Evolutionary conservation across 2,888 invertebrate genomes (phyloP).

Genomic region (Tyria jacobaeae): DNA sequence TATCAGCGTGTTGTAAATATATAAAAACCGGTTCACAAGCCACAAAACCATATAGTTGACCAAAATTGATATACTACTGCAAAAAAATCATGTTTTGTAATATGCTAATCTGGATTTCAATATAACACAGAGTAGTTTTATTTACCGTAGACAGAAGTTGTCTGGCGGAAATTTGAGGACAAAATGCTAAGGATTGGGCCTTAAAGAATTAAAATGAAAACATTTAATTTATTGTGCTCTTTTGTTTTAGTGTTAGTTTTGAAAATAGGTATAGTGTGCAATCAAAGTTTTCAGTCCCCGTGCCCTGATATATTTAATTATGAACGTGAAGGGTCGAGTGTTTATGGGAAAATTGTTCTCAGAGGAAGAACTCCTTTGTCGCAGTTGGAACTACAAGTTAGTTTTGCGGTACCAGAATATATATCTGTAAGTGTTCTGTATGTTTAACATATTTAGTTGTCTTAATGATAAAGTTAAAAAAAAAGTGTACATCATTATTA

Average conservation of each 20-base stretch:
- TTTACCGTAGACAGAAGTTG: conserved; percentile 55
- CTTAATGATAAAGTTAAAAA: no score
- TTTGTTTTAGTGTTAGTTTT: conserved; percentile 52
- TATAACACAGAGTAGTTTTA: conserved; percentile 53
- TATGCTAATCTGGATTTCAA: conserved; percentile 8
- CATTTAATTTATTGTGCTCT: conserved; percentile 48
- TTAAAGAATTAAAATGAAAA: conserved; percentile 40
- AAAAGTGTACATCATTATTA: no score
- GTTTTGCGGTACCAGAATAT: conserved; percentile 65
- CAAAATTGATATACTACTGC: conserved; percentile 11
- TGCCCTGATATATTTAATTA: conserved; percentile 72
- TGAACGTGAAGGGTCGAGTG: conserved; percentile 56
- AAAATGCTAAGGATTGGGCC: conserved; percentile 35
- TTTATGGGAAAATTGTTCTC: conserved; percentile 64
- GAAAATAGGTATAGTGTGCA: conserved; percentile 52
- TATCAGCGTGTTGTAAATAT: background rate
- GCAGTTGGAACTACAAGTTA: conserved; percentile 57
- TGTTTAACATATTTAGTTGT: background rate
- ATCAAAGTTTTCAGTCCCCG: conserved; percentile 64
- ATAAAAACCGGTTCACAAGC: background rate
- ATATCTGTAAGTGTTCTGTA: conserved; percentile 59
- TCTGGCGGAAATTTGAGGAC: conserved; percentile 37
- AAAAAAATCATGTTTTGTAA: conserved; percentile 20
- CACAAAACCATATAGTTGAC: background rate
- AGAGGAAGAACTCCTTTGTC: conserved; percentile 56